phyloP scores from a whole-genome alignment of 2,113 vertebrate species.

The Cyanocitta stelleri region DNA sequence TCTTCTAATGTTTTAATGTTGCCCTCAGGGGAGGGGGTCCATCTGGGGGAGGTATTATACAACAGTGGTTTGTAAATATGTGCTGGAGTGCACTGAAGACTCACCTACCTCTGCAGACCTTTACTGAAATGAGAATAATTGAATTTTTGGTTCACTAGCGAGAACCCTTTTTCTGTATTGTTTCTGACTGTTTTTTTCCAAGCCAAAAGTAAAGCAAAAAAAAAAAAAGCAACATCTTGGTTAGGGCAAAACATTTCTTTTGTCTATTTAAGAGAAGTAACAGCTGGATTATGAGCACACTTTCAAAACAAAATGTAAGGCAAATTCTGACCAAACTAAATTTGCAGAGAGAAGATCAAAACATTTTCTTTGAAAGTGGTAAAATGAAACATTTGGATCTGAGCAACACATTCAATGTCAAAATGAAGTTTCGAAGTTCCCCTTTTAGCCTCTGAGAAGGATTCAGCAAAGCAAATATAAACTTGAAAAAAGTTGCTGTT shows the following conservation, averaged over 20 bases:
- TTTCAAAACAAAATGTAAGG: not conserved
- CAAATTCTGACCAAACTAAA: not conserved
- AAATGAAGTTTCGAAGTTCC: not conserved
- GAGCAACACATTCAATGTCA: not conserved
- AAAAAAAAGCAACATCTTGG: not conserved
- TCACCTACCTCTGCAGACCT: not conserved
- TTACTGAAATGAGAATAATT: not conserved
- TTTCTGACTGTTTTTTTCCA: not conserved
- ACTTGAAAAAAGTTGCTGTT: not conserved
- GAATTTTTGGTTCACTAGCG: conserved; percentile 8
- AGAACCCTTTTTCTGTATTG: not conserved
- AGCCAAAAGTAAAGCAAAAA: not conserved
- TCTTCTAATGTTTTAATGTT: not conserved
- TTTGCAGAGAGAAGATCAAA: not conserved
- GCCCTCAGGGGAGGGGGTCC: not conserved
- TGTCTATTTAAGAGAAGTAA: not conserved
- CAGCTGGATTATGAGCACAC: not conserved
- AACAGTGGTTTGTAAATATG: not conserved
- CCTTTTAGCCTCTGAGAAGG: not conserved
- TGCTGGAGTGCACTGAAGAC: not conserved
- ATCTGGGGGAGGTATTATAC: not conserved
- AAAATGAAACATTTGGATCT: not conserved
- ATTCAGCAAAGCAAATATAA: not conserved
- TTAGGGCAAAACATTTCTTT: not conserved
- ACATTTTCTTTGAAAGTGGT: not conserved